phyloP scores from a whole-genome alignment of 2,888 invertebrate genomes.

The Chaetogeoica ovagalla region DNA sequence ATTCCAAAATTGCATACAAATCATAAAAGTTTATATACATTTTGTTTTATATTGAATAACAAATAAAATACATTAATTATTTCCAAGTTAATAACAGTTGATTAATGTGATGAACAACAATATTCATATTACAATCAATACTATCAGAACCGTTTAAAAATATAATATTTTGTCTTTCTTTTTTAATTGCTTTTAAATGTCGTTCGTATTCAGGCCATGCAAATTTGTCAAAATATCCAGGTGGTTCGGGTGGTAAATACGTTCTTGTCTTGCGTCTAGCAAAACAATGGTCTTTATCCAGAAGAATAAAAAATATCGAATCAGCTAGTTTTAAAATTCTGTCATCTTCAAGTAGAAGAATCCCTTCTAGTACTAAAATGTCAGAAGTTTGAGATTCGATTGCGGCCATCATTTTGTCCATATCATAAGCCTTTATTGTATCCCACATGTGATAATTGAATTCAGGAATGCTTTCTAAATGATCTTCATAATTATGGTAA shows the following conservation, averaged over 20 bases:
- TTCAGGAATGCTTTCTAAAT: conserved; percentile 67
- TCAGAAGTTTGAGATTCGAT: conserved; percentile 53
- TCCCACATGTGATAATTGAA: conserved; percentile 80
- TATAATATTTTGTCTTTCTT: conserved; percentile 18
- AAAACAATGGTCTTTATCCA: conserved; percentile 43
- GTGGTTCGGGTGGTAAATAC: conserved; percentile 52
- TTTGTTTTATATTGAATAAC: neutral
- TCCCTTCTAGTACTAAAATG: conserved; percentile 52
- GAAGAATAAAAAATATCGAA: conserved; percentile 45
- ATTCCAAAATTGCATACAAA: neutral
- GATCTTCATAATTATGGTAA: conserved; percentile 67
- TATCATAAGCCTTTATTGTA: conserved; percentile 71
- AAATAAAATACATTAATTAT: neutral
- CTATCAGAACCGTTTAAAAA: conserved; percentile 45
- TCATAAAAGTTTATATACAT: neutral
- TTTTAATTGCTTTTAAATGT: conserved; percentile 24
- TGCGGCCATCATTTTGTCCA: conserved; percentile 66
- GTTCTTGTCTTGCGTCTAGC: conserved; percentile 46
- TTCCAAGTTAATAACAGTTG: neutral
- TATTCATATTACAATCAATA: conserved; percentile 22
- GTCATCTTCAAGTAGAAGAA: conserved; percentile 47
- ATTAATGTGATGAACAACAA: conserved; percentile 30
- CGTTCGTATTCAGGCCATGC: conserved; percentile 51
- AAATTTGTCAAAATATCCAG: conserved; percentile 51
- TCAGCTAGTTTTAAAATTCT: conserved; percentile 23